Evolutionary conservation across 2,797 vertebrate species (phyloP).

Genomic region (Apogon hyalosoma): DNA sequence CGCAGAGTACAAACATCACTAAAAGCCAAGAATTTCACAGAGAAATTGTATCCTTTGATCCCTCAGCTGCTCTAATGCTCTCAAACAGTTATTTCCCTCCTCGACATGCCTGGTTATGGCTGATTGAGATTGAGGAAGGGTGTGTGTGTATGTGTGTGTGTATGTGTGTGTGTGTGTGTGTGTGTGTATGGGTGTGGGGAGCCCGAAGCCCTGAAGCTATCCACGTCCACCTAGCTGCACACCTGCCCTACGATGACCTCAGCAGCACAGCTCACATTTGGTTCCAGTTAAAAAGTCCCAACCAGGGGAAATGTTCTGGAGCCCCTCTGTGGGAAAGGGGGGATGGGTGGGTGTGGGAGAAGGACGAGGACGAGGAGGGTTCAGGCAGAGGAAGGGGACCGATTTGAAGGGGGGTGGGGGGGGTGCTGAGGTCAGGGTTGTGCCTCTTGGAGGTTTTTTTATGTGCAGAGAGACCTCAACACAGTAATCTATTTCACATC

Average conservation of each 20-base stretch:
- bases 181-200: not conserved
- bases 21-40: conserved; percentile 41
- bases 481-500: conserved; percentile 68
- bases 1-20: conserved; percentile 11
- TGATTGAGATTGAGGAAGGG: conserved; percentile 68
- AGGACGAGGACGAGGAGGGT: not conserved
- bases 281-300: conserved; percentile 74
- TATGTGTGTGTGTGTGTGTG: conserved; percentile 5
- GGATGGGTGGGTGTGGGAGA: conserved; percentile 20
- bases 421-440: conserved; percentile 64
- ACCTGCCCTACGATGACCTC: conserved; percentile 81
- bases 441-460: conserved; percentile 57
- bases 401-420: conserved; percentile 4
- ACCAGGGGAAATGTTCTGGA: conserved; percentile 59
- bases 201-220: conserved; percentile 55
- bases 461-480: conserved; percentile 68
- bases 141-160: conserved; percentile 28
- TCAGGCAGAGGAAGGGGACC: conserved; percentile 5
- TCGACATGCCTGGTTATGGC: conserved; percentile 72
- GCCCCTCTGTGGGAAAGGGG: conserved; percentile 64
- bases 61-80: conserved; percentile 52
- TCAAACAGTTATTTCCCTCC: conserved; percentile 73
- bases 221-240: conserved; percentile 68
- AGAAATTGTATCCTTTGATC: conserved; percentile 64
- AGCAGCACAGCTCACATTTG: conserved; percentile 75